Evolutionary conservation across 2,888 invertebrate species (phyloP), one percentile per base, ranked within the genome.

Genomic region (Melangyna quadrimaculata): DNA sequence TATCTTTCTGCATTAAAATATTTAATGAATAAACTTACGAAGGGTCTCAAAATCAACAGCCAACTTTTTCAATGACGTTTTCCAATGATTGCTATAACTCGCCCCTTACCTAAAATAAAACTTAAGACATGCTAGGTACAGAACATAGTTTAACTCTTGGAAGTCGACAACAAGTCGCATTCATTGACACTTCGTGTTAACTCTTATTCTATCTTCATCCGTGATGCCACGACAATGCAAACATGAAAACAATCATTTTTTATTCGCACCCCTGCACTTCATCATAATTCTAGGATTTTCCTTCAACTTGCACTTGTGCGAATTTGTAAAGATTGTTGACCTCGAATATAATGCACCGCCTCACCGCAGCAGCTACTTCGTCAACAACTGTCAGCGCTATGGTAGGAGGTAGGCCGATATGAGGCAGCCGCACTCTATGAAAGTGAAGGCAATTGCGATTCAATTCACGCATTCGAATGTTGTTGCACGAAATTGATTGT

Each of bases 401-500:
- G 19, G 35, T 19, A 19, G 0, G 27, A 4, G 10, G 8, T 40
- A 24, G 12, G 24, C 71, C 77, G 45, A 53, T 72, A 40, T 65
- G 69, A 75, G 40, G 48, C 43, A 80, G 61, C 51, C 51, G 24
- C 63, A 69, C 86, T 81, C 70, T 77, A 78, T 81, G 86, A 86
- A 86, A 86, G 86, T 86, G 86, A 86, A 86, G 80, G 86, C 48
- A 86, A 86, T 86, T 86, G 48, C 63, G 27, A 86, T 86, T 78
- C 86, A 77, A 53, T 35, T 22, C 86, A 86, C 86, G 80, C 63
- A 71, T 53, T 37, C 63, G 81, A 86, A 73, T 67, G 80, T 77
- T 86, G 80, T 86, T 77, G 80, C 65, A 77, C 72, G 67, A 86
- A 80, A 80, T 80, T 80, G 84, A 86, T 86, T 86, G 84, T 86